Percentiles rank a stretch among this genome's conserved stretches.
Evolutionary conservation across 2,888 invertebrate species (phyloP).

Genomic region (Cremastinae sp.): DNA sequence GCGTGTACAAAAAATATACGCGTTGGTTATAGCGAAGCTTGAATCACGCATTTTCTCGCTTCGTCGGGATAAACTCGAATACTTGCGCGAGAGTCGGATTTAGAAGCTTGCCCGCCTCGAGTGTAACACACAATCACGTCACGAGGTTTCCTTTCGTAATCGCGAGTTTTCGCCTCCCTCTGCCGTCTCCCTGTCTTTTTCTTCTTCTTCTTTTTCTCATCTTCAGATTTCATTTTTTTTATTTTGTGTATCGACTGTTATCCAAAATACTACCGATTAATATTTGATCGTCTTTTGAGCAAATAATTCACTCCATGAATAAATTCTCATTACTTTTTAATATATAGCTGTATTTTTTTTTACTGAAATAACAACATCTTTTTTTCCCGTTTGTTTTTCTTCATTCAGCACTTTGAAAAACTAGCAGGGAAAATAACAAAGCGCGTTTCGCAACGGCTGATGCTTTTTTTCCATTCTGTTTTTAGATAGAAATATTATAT

Average conservation of each 20-base stretch:
- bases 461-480: too few relatives aligned
- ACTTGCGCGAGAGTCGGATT: conserved; percentile 64
- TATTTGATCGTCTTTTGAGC: conserved; percentile 34
- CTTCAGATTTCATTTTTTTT: conserved; percentile 26
- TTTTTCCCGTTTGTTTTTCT: too few relatives aligned
- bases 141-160: conserved; percentile 68
- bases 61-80: conserved; percentile 52
- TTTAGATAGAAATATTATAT: background rate
- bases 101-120: conserved; percentile 62
- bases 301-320: too few relatives aligned
- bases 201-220: conserved; percentile 26
- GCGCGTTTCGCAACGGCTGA: background rate
- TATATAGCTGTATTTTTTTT: too few relatives aligned
- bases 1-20: too few relatives aligned
- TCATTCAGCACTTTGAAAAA: too few relatives aligned
- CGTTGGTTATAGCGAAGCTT: conserved; percentile 33
- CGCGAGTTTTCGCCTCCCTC: conserved; percentile 47
- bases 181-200: conserved; percentile 5
- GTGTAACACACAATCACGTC: conserved; percentile 61
- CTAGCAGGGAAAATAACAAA: too few relatives aligned
- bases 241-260: conserved; percentile 26
- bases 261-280: conserved; percentile 24
- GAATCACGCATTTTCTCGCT: conserved; percentile 60
- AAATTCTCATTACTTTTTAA: too few relatives aligned
- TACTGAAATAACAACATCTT: too few relatives aligned